Base-by-base conservation (phyloP, 2,113 vertebrate genomes). In the Helogale parvula region DNA sequence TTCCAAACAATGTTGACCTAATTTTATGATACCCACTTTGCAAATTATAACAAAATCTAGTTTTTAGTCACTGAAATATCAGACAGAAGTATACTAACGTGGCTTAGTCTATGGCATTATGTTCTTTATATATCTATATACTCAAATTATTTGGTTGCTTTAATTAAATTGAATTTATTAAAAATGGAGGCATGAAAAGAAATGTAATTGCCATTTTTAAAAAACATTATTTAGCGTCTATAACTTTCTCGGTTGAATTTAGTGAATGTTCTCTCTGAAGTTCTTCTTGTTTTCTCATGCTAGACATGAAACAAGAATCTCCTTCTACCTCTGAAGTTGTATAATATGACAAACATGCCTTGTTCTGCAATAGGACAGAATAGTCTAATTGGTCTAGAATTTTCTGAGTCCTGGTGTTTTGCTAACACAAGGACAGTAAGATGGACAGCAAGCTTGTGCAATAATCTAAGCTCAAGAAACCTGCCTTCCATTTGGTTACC, bases 11-110 rank as follows among this genome's bases (percentile, higher is more conserved):
- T 17, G 16, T 41, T 95, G 69, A 79, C 52, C 76, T 79, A 88
- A 52, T 96, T 93, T 95, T 65, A 77, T 95, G 10, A 74, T 65
- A 72, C 47, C 57, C 15, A 29, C 69, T 96, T 65, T 50, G 41
- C 16, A 52, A 65, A 60, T 76, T 50, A 9, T 33, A 90, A 41
- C 81, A 83, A 81, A 90, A 79, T 8, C 41, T 60, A 65, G 54
- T 82, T 76, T 14, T 63, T 45, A 45, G 17, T 91, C 38, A 33
- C 77, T 79, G 82, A 83, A 82, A 65, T 16, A 47, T 13, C 41
- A 88, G 19, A 72, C 76, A 41, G 5, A 52, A 88, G 41, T 10
- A 11, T 33, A 72, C 45, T 29, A 5, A 87, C 33, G 14, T 35
- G 19, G 12, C 41, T 87, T 21, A 33, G 16, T 83, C 21, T 11